Evolutionary conservation across 2,888 invertebrate genomes (phyloP).

Genomic region (Catocala sponsa): DNA sequence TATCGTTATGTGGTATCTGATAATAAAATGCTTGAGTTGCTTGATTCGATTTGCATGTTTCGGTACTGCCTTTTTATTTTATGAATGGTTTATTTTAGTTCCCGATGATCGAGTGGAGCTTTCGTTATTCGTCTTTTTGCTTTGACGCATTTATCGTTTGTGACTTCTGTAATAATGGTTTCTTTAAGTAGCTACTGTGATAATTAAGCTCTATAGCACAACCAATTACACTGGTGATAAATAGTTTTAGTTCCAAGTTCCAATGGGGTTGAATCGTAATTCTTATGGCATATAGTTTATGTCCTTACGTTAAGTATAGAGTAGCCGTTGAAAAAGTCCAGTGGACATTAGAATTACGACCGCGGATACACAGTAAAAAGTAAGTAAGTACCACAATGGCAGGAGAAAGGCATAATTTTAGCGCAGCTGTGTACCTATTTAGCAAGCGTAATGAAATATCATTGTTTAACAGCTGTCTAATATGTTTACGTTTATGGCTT

Average conservation of each 20-base stretch:
- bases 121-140: slow-evolving; percentile 29
- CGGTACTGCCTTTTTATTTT: slow-evolving; percentile 59
- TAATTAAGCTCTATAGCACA: background rate
- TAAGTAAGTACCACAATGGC: slow-evolving; percentile 21
- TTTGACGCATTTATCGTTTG: background rate
- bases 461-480: slow-evolving; percentile 46
- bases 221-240: slow-evolving; percentile 2
- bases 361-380: slow-evolving; percentile 28
- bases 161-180: background rate
- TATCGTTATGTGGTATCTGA: slow-evolving; percentile 80
- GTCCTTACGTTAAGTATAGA: background rate
- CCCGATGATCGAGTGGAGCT: slow-evolving; percentile 14
- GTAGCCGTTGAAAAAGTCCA: slow-evolving; percentile 19
- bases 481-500: slow-evolving; percentile 44
- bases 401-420: slow-evolving; percentile 42
- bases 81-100: slow-evolving; percentile 51
- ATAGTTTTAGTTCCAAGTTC: slow-evolving; percentile 1
- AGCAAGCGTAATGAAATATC: slow-evolving; percentile 37
- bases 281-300: background rate
- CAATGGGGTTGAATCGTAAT: slow-evolving; percentile 1
- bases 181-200: background rate
- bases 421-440: slow-evolving; percentile 42
- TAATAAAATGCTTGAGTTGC: slow-evolving; percentile 80
- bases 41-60: slow-evolving; percentile 76
- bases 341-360: slow-evolving; percentile 31